Evolutionary conservation across 1,140 invertebrate species (phyloP), one percentile per base, ranked within the genome.

Genomic region (Reticulitermes speratus): DNA sequence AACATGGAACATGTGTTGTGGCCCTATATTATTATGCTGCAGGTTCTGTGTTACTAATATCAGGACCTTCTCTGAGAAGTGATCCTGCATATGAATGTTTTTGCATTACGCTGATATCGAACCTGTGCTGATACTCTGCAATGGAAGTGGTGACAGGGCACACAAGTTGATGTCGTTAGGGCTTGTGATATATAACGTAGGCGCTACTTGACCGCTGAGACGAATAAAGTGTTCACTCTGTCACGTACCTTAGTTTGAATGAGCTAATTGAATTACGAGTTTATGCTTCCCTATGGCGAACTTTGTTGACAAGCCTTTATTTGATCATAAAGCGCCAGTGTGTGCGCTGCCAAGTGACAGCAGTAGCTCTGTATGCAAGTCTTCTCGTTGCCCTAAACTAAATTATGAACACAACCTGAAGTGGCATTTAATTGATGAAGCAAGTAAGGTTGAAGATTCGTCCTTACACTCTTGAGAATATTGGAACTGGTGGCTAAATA

Each of bases 231-330:
- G 25, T 75, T 9, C 65, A 8, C 65, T 30, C 8, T 30, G 11
- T 75, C 25, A 75, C n/a, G 65, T 75, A 75, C 25, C 25, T 30
- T 75, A 30, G 14, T 75, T 75, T 75, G n/a, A 75, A 75, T 75
- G 65, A 75, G 65, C 25, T 75, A 75, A 75, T 75, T 75, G 65
- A 75, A 75, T 75, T 75, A n/a, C 25, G 25, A 75, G 65, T 75
- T 75, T 75, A 75, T 30, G 65, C 25, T 75, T 75, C 25, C 65
- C 65, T 11, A 0, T 75, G 65, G 25, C 65, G n/a, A 75, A 30
- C 65, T 75, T 75, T 75, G 65, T 75, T 75, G 65, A 75, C 65
- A 75, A 30, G 65, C 65, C 65, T 75, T 75, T 75, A 30, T 75
- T 75, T 75, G 65, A 25, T 30, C 65, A 75, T 30, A 75, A 75